phyloP scores from a whole-genome alignment of 2,888 invertebrate species.

The Melinopterus prodromus region DNA sequence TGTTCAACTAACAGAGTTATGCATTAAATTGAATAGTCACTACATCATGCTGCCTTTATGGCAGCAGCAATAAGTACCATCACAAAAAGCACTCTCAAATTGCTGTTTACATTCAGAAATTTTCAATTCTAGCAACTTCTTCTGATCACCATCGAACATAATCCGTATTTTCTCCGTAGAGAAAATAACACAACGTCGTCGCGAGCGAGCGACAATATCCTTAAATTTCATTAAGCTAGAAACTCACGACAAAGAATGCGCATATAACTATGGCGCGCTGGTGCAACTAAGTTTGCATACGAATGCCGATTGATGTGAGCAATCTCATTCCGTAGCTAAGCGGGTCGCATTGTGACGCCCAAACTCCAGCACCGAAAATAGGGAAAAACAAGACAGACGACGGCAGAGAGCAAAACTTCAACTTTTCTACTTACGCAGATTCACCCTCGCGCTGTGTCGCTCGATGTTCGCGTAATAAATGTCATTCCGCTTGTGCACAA shows the following conservation, averaged over 20 bases:
- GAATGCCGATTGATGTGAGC: background rate
- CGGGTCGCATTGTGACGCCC: background rate
- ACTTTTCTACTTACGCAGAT: slow-evolving; percentile 41
- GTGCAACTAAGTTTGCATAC: background rate
- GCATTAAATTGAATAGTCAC: no score
- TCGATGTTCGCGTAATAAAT: slow-evolving; percentile 42
- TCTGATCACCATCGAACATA: background rate
- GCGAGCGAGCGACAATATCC: background rate
- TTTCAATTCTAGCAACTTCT: background rate
- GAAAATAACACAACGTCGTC: background rate
- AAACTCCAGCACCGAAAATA: background rate
- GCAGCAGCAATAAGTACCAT: no score
- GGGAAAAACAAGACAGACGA: background rate
- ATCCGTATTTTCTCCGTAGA: background rate
- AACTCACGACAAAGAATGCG: background rate
- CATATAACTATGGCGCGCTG: background rate
- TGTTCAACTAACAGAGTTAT: no score
- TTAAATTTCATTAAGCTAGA: background rate
- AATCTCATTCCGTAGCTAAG: background rate
- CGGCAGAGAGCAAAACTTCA: slow-evolving; percentile 6
- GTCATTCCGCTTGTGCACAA: slow-evolving; percentile 43
- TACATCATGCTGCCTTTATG: no score
- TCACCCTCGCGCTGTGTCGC: slow-evolving; percentile 40
- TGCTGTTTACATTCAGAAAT: background rate
- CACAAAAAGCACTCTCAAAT: no score